A percentile compares a stretch with the other conserved stretches of the same genome.
Evolutionary conservation across 2,113 vertebrate genomes (phyloP).

Genomic region (Aegithalos caudatus): DNA sequence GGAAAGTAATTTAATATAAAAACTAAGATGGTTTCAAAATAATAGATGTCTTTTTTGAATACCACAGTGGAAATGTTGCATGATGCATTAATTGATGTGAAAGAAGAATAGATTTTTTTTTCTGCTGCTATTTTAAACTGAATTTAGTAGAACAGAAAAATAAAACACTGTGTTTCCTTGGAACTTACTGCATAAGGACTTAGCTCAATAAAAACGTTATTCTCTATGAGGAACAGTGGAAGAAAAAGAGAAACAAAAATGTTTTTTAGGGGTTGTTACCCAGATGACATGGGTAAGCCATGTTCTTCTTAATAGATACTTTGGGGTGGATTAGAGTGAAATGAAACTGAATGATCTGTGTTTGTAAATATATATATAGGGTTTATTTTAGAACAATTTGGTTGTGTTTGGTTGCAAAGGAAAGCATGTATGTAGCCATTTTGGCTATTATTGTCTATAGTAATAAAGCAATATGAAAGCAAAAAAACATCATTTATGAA

Average conservation of each 20-base stretch:
- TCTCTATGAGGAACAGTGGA: not conserved
- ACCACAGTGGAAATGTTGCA: not conserved
- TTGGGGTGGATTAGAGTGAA: not conserved
- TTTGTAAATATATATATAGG: not conserved
- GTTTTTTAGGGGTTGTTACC: not conserved
- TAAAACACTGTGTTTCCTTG: not conserved
- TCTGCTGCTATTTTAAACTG: not conserved
- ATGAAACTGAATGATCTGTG: not conserved
- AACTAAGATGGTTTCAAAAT: not conserved
- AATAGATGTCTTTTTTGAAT: not conserved
- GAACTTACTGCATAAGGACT: not conserved
- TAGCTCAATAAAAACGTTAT: not conserved
- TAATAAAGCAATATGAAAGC: not conserved
- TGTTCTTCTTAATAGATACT: not conserved
- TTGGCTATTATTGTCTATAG: not conserved
- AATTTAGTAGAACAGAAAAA: not conserved
- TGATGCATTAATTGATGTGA: not conserved
- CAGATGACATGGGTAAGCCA: not conserved
- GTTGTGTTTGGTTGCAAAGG: not conserved
- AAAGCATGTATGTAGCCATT: not conserved
- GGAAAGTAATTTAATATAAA: not conserved
- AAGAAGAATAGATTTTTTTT: not conserved
- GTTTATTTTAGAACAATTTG: not conserved
- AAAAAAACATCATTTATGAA: not conserved
- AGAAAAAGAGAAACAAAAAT: not conserved